phyloP scores from a whole-genome alignment of 1,140 invertebrate genomes.

The Macrosteles quadrilineatus region DNA sequence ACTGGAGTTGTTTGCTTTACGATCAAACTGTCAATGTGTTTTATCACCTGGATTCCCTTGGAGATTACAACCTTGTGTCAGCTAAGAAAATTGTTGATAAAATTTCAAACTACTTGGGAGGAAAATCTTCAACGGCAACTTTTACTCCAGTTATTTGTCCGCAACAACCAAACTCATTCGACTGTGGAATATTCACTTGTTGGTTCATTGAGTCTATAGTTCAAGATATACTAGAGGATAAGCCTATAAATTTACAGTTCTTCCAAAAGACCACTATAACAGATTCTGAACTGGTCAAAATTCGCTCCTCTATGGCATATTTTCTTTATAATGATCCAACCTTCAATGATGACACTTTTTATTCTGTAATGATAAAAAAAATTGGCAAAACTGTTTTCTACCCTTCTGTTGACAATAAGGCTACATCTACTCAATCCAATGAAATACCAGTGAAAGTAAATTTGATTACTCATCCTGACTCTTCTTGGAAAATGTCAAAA shows the following conservation, averaged over 20 bases:
- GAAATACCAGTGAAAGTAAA: too few species aligned
- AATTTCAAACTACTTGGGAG: neutral
- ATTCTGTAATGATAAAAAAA: neutral
- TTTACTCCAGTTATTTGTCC: neutral
- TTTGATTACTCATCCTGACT: neutral
- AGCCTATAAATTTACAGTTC: neutral
- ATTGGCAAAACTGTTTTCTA: neutral
- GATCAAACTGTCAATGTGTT: neutral
- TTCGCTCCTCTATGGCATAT: neutral
- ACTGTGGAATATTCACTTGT: conserved; percentile 3
- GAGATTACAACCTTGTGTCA: neutral
- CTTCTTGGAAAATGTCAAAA: neutral
- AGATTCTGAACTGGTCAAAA: neutral
- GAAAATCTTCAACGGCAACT: neutral
- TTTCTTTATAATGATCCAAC: neutral
- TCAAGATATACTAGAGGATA: neutral
- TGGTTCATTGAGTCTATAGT: neutral
- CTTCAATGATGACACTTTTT: neutral
- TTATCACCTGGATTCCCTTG: neutral
- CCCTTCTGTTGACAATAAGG: neutral
- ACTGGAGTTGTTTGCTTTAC: neutral
- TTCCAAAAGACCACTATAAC: neutral
- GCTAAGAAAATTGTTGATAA: neutral
- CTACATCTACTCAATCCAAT: neutral
- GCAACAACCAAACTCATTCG: neutral